Evolutionary conservation across 2,888 invertebrate genomes (phyloP), one percentile per base, ranked within the genome.

Genomic region (Conchocele bisecta): DNA sequence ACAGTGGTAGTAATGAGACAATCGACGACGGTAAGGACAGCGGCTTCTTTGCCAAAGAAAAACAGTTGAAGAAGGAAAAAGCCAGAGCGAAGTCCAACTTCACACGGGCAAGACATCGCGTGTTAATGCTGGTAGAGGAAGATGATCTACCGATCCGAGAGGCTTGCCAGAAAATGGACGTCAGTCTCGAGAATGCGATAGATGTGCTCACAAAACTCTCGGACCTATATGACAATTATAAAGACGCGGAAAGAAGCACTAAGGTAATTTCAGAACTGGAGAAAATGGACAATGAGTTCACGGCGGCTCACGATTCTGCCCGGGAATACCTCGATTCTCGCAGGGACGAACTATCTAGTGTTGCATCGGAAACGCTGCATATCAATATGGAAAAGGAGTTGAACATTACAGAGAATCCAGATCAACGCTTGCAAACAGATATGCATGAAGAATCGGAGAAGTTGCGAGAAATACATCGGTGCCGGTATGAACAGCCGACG

Each of bases 61-160:
- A 20, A 51, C 24, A 33, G 33, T 51, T 51, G 31, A 33, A 51
- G 29, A 51, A 31, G 33, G 51, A 51, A 31, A 31, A 51, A 35
- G 51, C 33, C 11, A 31, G 51, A 13, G 33, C 17, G 7, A 48
- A 48, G 28, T 48, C 26, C 3, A 51, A 51, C 33, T 51, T 51
- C 22, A 51, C 51, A 31, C 51, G 51, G 9, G 31, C 51, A 29
- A 2, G 51, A 22, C 31, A 51, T 31, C 31, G 22, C 13, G 20
- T 51, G 13, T 33, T 31, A 29, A 33, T 31, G 13, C 22, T 51
- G 51, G 31, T 51, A 2, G 33, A 51, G 17, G 33, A 51, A 31
- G 51, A 51, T 20, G 51, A 51, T 33, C 22, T 51, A 22, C 33
- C 31, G 22, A 35, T 51, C 35, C 5, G 51, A 35, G 22, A 51